Evolutionary conservation across 2,113 vertebrate species (phyloP).

Genomic region (Lampris megalopsis): DNA sequence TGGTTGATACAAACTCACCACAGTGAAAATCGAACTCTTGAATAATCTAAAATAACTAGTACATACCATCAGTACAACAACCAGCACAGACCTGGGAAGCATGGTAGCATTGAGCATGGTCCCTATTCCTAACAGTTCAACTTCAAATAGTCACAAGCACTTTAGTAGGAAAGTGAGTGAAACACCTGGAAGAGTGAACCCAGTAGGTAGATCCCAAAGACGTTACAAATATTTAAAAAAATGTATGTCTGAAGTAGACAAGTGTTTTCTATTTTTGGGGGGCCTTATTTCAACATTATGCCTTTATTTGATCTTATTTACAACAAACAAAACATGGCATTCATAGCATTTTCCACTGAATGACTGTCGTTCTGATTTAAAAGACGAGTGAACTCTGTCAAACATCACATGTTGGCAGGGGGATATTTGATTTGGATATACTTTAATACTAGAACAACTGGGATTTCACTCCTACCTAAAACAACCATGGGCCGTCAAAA

Average conservation of each 20-base stretch:
- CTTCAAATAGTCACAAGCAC: not conserved
- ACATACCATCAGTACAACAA: not conserved
- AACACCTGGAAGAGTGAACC: not conserved
- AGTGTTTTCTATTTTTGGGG: not conserved
- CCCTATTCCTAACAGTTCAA: too few species aligned
- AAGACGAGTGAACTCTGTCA: not conserved
- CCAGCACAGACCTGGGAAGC: not conserved
- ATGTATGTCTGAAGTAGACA: too few species aligned
- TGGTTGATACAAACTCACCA: not conserved
- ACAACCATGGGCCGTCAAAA: too few species aligned
- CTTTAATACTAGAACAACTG: too few species aligned
- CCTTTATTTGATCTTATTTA: not conserved
- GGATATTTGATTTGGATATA: too few species aligned
- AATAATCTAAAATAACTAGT: not conserved
- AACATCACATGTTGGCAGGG: not conserved
- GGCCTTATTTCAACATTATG: not conserved
- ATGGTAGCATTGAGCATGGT: not conserved
- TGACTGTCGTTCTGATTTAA: not conserved
- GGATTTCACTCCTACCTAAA: too few species aligned
- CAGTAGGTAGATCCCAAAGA: not conserved
- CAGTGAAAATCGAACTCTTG: not conserved
- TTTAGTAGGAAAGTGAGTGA: not conserved
- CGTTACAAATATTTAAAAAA: not conserved
- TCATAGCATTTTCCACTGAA: not conserved
- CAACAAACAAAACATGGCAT: not conserved